Percentiles rank a stretch among this genome's conserved stretches.
Evolutionary conservation across 2,888 invertebrate genomes (phyloP).

Genomic region (Eupeodes latifasciatus): DNA sequence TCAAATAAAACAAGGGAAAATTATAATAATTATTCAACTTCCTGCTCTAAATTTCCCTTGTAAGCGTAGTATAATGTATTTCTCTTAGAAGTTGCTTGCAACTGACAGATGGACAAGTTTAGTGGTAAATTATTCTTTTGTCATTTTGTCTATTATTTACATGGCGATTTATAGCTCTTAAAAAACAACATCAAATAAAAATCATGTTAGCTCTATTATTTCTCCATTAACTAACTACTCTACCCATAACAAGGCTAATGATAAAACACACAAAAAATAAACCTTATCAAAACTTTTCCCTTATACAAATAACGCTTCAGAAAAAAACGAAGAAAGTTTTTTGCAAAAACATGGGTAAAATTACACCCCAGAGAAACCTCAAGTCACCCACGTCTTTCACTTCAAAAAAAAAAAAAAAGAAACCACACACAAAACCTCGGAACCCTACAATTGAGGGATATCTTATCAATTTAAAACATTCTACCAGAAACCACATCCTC

Average conservation of each 20-base stretch:
- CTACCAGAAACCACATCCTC: background rate
- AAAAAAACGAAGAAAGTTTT: background rate
- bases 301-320: background rate
- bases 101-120: too few species aligned
- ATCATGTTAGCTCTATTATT: background rate
- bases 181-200: background rate
- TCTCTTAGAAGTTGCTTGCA: too few species aligned
- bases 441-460: background rate
- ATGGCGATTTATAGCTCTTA: too few species aligned
- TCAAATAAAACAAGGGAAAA: too few species aligned
- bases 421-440: background rate
- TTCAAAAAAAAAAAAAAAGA: background rate
- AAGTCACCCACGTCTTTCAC: background rate
- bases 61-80: too few species aligned
- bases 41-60: too few species aligned
- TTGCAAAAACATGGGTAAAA: background rate
- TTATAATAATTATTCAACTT: too few species aligned
- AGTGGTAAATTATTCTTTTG: too few species aligned
- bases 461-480: conserved; percentile 26
- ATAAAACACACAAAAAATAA: background rate
- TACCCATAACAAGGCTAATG: background rate
- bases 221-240: conserved; percentile 14
- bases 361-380: conserved; percentile 21
- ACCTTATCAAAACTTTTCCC: conserved; percentile 1
- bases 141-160: too few species aligned